A percentile compares a stretch with the other conserved stretches of the same genome.
phyloP scores from a whole-genome alignment of 2,888 invertebrate species.

The Xestia c-nigrum region DNA sequence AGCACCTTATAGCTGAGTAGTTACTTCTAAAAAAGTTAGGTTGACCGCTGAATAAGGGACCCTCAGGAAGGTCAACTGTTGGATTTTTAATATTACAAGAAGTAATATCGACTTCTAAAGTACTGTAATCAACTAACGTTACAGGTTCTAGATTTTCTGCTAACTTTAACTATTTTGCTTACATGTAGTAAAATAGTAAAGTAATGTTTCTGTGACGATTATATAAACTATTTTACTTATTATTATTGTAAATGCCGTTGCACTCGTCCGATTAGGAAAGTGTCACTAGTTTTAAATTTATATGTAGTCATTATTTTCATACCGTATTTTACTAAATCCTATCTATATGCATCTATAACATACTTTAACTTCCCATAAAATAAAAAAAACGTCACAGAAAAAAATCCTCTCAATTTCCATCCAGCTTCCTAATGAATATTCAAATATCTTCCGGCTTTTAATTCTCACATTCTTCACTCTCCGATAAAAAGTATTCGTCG shows the following conservation, averaged over 20 bases:
- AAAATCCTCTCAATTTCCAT: not conserved
- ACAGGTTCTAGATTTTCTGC: not conserved
- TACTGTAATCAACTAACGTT: not conserved
- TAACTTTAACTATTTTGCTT: no score
- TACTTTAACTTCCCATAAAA: not conserved
- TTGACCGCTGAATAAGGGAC: slow-evolving; percentile 20
- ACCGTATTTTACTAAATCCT: not conserved
- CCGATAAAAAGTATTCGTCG: slow-evolving; percentile 24
- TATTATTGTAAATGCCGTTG: no score
- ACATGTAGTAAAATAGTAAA: no score
- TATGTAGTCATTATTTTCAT: not conserved
- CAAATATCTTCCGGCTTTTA: slow-evolving; percentile 36
- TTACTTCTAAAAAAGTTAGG: not conserved
- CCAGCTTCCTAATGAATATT: slow-evolving; percentile 32
- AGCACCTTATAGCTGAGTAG: not conserved
- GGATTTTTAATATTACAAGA: not conserved
- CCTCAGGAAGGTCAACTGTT: slow-evolving; percentile 8
- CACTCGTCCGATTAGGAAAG: no score
- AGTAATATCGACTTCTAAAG: not conserved
- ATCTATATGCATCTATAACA: not conserved
- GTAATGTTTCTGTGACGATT: no score
- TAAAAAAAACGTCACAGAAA: not conserved
- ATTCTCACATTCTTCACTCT: slow-evolving; percentile 36
- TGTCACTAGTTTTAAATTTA: not conserved
- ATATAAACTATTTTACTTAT: no score